phyloP scores from a whole-genome alignment of 2,888 invertebrate genomes.

The Drosophila pseudotalamancana region DNA sequence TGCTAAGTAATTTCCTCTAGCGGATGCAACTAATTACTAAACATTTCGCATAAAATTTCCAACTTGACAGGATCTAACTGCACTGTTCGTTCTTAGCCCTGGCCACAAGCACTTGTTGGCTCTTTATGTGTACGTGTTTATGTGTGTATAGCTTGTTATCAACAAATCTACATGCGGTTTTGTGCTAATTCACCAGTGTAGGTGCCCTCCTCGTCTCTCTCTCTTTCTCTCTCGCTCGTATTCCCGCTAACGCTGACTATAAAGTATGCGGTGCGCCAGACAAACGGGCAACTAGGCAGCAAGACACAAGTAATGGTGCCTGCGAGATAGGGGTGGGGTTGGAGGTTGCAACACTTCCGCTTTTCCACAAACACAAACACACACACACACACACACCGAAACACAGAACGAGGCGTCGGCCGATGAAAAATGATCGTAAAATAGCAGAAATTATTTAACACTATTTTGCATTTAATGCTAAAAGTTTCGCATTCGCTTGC shows the following conservation, averaged over 20 bases:
- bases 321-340: background rate
- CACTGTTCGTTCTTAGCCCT: conserved; percentile 38
- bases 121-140: conserved; percentile 7
- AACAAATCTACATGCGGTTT: conserved; percentile 75
- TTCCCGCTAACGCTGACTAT: conserved; percentile 40
- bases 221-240: conserved; percentile 4
- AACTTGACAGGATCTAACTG: conserved; percentile 75
- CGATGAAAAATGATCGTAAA: conserved; percentile 66
- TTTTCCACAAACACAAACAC: conserved; percentile 4
- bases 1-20: conserved; percentile 74
- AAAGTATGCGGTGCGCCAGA: conserved; percentile 55
- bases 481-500: conserved; percentile 56
- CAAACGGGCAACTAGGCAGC: conserved; percentile 24
- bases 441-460: conserved; percentile 74
- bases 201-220: too few relatives aligned
- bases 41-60: conserved; percentile 77
- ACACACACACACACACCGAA: conserved; percentile 2
- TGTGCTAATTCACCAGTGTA: conserved; percentile 60
- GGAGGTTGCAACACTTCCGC: conserved; percentile 50
- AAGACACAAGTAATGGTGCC: background rate
- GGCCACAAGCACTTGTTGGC: conserved; percentile 34
- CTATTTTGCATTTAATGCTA: conserved; percentile 76
- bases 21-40: conserved; percentile 80
- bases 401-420: conserved; percentile 34
- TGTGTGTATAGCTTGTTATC: conserved; percentile 63